phyloP scores from a whole-genome alignment of 2,797 vertebrate genomes.

The Fundulus diaphanus region DNA sequence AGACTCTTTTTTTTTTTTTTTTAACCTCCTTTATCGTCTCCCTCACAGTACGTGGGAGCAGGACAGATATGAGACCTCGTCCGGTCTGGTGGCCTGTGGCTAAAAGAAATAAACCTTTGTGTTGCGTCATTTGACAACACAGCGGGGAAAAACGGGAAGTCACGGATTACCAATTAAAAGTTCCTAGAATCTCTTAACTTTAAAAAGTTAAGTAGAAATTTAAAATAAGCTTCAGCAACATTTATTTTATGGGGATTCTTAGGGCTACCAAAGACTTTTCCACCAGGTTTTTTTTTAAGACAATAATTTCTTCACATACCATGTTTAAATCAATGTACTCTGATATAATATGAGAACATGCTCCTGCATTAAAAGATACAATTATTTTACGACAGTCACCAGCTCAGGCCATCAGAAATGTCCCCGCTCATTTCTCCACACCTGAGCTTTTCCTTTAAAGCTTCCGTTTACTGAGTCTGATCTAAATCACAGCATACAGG shows the following conservation, averaged over 20 bases:
- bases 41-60: neutral
- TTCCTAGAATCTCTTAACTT: neutral
- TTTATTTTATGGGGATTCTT: neutral
- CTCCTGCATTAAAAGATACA: neutral
- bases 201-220: neutral
- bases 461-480: constrained; percentile 40
- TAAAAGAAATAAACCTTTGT: neutral
- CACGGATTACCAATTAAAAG: neutral
- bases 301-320: neutral
- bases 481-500: constrained; percentile 50
- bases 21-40: neutral
- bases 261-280: neutral
- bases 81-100: neutral
- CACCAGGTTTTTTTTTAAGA: neutral
- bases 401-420: constrained; percentile 9
- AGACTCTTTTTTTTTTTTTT: neutral
- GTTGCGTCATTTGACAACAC: neutral
- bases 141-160: neutral
- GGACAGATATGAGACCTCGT: neutral
- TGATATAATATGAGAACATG: neutral
- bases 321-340: neutral
- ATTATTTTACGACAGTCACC: neutral
- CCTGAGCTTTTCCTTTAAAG: constrained; percentile 17
- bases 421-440: constrained; percentile 13
- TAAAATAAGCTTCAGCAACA: neutral